These are phyloP conservation scores for Leptinotarsa undecemlineata DNA, from an alignment of 1,140 invertebrate species.

Conservation along the genomic window DNA sequence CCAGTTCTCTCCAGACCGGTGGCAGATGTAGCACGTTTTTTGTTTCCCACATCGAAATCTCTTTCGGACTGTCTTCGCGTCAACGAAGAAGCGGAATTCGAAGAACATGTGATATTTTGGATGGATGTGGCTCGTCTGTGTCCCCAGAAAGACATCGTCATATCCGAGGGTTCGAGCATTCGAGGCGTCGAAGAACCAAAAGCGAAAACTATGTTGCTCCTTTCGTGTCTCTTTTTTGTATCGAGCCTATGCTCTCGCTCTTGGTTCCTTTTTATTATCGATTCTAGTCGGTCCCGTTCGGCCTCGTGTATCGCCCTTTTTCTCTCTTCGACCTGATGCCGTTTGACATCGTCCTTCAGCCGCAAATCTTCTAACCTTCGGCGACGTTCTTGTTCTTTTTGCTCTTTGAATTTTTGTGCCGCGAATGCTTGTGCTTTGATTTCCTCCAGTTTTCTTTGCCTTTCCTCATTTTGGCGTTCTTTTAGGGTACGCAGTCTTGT, in stretches of 20 bases:
- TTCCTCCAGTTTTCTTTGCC: conserved; percentile 82
- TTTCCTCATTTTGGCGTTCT: conserved; percentile 83
- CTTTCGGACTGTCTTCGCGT: conserved; percentile 81
- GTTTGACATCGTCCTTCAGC: conserved; percentile 73
- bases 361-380: conserved; percentile 80
- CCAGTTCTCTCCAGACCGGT: conserved; percentile 70
- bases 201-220: conserved; percentile 74
- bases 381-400: conserved; percentile 81
- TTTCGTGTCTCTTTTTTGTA: conserved; percentile 70
- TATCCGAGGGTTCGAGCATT: conserved; percentile 80
- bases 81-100: conserved; percentile 68
- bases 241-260: conserved; percentile 83
- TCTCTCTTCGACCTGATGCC: conserved; percentile 80
- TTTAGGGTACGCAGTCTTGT: conserved; percentile 68
- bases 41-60: conserved; percentile 76
- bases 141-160: conserved; percentile 78
- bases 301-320: conserved; percentile 86
- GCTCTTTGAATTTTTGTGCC: conserved; percentile 84
- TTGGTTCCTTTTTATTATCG: conserved; percentile 80
- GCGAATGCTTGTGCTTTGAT: conserved; percentile 81
- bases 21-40: conserved; percentile 79
- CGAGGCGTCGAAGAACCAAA: conserved; percentile 88
- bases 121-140: conserved; percentile 83
- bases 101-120: conserved; percentile 70
- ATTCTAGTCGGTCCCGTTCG: conserved; percentile 80